Evolutionary conservation across 1,140 invertebrate genomes (phyloP).

Genomic region (Aphis craccivora): DNA sequence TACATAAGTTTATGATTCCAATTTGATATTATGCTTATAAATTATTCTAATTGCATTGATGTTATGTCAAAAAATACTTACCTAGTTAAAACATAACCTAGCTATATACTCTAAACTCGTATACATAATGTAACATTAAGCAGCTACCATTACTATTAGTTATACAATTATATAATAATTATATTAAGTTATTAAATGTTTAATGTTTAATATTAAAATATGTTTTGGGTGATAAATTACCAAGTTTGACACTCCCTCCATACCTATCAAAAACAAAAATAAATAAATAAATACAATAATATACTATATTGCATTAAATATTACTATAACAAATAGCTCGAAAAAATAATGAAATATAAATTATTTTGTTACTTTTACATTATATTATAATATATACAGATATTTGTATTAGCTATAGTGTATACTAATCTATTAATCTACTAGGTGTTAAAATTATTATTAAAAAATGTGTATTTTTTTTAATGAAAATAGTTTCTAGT

Average conservation of each 20-base stretch:
- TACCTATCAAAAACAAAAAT: background rate
- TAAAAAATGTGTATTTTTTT: background rate
- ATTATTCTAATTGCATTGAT: background rate
- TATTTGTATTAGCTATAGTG: no score
- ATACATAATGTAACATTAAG: no score
- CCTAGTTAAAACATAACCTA: no score
- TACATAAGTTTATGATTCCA: background rate
- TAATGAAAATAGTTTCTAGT: background rate
- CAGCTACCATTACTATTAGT: no score
- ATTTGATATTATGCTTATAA: background rate
- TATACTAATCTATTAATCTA: no score
- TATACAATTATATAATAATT: no score
- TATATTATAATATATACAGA: no score
- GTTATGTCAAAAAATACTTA: background rate
- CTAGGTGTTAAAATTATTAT: no score
- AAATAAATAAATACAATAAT: background rate
- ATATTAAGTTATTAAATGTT: background rate
- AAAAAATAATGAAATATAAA: background rate
- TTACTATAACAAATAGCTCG: background rate
- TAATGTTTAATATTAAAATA: background rate
- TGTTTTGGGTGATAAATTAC: background rate
- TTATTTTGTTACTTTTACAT: background rate
- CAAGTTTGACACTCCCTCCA: background rate
- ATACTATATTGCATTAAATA: background rate
- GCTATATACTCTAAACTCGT: no score